These are phyloP conservation scores for Corydoras sp. DNA, from an alignment of 2,113 vertebrate species.

Conservation along the genomic window DNA sequence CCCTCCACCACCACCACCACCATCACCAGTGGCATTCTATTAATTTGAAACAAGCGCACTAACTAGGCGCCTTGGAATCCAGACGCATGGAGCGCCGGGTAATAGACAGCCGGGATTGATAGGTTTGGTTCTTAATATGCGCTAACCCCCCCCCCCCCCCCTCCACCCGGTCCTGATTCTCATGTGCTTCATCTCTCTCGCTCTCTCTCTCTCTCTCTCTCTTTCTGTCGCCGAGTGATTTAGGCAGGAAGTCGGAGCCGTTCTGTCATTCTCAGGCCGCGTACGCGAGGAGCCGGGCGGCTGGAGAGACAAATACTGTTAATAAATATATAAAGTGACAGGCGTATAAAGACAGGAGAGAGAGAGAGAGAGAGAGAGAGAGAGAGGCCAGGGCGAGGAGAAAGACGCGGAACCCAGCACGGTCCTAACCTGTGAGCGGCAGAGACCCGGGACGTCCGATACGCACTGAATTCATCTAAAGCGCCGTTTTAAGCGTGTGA, in stretches of 20 bases:
- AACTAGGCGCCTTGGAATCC: constrained; percentile 68
- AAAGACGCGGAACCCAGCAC: background rate
- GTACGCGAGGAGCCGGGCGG: background rate
- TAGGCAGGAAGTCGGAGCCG: constrained; percentile 54
- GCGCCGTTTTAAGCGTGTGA: too few species aligned
- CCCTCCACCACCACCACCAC: too few species aligned
- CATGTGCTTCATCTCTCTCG: constrained; percentile 50
- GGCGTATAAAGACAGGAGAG: background rate
- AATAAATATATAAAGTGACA: constrained; percentile 26
- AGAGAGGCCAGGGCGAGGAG: background rate
- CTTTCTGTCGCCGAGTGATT: constrained; percentile 67
- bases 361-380: background rate
- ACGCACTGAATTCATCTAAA: background rate
- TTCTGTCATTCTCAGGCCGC: constrained; percentile 39
- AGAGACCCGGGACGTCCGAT: background rate
- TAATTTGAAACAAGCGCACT: constrained; percentile 76
- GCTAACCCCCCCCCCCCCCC: constrained; percentile 50
- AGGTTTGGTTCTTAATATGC: constrained; percentile 69
- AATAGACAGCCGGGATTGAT: constrained; percentile 74
- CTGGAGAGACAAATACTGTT: constrained; percentile 9
- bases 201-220: constrained; percentile 40
- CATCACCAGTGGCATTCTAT: constrained; percentile 64
- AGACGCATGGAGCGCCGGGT: constrained; percentile 68
- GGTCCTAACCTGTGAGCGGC: background rate
- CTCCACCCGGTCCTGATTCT: constrained; percentile 44